Evolutionary conservation across 2,888 invertebrate genomes (phyloP).

Genomic region (Zootermopsis nevadensis): DNA sequence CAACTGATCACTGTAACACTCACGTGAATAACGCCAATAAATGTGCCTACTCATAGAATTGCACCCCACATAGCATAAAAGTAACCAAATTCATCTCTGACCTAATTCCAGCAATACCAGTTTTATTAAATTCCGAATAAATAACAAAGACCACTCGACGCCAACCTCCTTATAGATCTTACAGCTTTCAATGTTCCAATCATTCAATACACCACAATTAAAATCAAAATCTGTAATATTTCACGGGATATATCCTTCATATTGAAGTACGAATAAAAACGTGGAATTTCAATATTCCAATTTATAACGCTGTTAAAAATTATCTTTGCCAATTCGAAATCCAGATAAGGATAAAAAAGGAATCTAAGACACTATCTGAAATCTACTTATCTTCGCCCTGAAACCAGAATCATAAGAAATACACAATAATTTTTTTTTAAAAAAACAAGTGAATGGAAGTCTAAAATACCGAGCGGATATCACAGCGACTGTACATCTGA

Average conservation of each 20-base stretch:
- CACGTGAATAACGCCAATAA: too few species aligned
- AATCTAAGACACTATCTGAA: too few species aligned
- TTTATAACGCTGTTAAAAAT: background rate
- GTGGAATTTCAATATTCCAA: background rate
- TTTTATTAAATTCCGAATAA: background rate
- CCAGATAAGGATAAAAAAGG: background rate
- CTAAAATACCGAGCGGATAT: too few species aligned
- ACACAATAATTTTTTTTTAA: too few species aligned
- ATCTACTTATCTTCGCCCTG: too few species aligned
- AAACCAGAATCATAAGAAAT: too few species aligned
- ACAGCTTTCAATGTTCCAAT: background rate
- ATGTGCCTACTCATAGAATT: too few species aligned
- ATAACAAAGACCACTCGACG: background rate
- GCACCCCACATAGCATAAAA: too few species aligned
- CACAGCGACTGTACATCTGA: too few species aligned
- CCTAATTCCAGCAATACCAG: background rate
- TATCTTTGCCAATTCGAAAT: background rate
- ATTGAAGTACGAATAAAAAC: background rate
- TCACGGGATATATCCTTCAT: background rate
- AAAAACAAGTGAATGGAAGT: too few species aligned
- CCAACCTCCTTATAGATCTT: background rate
- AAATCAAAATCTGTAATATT: background rate
- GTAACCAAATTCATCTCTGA: background rate
- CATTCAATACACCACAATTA: background rate
- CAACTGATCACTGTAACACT: too few species aligned